Evolutionary conservation across 2,888 invertebrate species (phyloP).

Genomic region (Sinotaia quadrata): DNA sequence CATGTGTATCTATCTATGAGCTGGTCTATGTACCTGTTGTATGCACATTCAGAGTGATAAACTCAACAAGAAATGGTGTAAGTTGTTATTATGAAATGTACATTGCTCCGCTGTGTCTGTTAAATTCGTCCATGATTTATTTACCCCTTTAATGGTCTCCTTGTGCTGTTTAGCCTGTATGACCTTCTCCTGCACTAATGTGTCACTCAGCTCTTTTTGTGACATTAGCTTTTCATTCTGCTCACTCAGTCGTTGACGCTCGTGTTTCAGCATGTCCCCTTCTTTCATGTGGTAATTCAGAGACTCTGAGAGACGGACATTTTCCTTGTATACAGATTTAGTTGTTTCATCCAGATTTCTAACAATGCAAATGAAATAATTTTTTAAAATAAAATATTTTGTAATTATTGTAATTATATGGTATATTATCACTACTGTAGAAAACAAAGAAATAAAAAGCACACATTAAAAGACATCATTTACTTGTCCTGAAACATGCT

Average conservation of each 20-base stretch:
- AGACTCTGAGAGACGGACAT: slow-evolving; percentile 69
- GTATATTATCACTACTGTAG: too few species aligned
- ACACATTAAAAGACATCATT: too few species aligned
- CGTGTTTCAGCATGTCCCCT: slow-evolving; percentile 64
- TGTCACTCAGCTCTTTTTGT: slow-evolving; percentile 67
- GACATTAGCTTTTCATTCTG: slow-evolving; percentile 62
- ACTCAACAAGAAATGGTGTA: not conserved
- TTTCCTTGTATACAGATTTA: slow-evolving; percentile 72
- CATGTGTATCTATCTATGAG: too few species aligned
- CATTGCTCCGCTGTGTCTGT: too few species aligned
- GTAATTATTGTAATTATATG: too few species aligned
- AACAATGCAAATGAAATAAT: slow-evolving; percentile 3
- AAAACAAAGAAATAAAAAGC: too few species aligned
- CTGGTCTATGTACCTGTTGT: too few species aligned
- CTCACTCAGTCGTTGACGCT: slow-evolving; percentile 53
- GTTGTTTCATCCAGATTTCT: slow-evolving; percentile 72
- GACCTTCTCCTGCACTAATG: slow-evolving; percentile 69
- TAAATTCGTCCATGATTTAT: too few species aligned
- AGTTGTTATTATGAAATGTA: too few species aligned
- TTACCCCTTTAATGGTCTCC: slow-evolving; percentile 64
- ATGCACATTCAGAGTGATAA: not conserved
- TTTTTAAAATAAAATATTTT: too few species aligned
- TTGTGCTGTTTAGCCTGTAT: slow-evolving; percentile 63
- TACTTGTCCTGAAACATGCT: too few species aligned
- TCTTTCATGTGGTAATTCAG: slow-evolving; percentile 69